A percentile compares a stretch with the other conserved stretches of the same genome.
These are phyloP conservation scores for Percina caprodes DNA, from an alignment of 2,113 vertebrate genomes.

Conservation along the genomic window DNA sequence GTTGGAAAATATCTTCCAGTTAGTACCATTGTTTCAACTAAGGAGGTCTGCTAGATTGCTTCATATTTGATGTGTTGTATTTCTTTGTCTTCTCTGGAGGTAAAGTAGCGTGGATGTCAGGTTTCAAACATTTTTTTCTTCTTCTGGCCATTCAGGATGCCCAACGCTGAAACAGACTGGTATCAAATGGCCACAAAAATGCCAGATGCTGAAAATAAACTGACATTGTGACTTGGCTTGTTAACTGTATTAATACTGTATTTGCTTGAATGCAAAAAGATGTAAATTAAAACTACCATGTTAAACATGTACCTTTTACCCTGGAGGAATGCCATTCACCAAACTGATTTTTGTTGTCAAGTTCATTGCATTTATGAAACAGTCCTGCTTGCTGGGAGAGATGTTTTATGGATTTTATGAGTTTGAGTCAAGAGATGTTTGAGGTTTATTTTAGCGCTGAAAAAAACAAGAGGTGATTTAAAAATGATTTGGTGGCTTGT, in stretches of 20 bases:
- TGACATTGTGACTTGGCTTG: constrained; percentile 77
- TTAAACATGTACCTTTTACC: constrained; percentile 83
- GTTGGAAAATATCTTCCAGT: constrained; percentile 76
- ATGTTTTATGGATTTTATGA: constrained; percentile 74
- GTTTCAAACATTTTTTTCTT: constrained; percentile 23
- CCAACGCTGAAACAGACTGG: constrained; percentile 56
- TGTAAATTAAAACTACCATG: constrained; percentile 82
- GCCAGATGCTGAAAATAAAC: constrained; percentile 75
- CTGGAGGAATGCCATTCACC: constrained; percentile 80
- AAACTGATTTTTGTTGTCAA: constrained; percentile 66
- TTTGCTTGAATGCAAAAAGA: constrained; percentile 83
- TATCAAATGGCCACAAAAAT: constrained; percentile 64
- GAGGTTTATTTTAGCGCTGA: constrained; percentile 86
- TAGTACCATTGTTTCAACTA: constrained; percentile 95
- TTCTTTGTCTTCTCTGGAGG: constrained; percentile 72
- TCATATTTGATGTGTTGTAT: constrained; percentile 79
- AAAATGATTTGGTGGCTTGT: constrained; percentile 87
- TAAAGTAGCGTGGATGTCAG: constrained; percentile 59
- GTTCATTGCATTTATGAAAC: constrained; percentile 68
- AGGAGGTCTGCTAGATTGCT: constrained; percentile 78
- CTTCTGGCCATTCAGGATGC: constrained; percentile 40
- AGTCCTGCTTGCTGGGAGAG: constrained; percentile 74
- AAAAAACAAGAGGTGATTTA: constrained; percentile 77
- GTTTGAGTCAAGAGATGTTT: constrained; percentile 56
- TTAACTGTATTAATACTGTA: constrained; percentile 82